Base-by-base conservation (phyloP, 2,113 vertebrate species). In the Mesembrinibis cayennensis region DNA sequence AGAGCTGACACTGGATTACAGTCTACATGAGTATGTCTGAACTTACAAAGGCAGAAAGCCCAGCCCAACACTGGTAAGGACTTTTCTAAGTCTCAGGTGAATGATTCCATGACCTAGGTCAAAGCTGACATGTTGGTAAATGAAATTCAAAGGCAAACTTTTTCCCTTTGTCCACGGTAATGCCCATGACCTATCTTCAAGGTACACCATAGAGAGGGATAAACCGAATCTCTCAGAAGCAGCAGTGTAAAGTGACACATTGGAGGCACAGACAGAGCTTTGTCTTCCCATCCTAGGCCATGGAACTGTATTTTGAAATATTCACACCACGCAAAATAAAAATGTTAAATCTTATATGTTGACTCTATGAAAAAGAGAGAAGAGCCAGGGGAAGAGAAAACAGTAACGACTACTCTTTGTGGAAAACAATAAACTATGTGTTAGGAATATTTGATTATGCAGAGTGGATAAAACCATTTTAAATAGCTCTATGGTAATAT, bases 311-410 rank as follows among this genome's bases (percentile, higher is more conserved):
- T n/a, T 87, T 74, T 84, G 42, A 84, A 84, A 70, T 61, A 77
- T 6, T 47, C 65, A 53, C 6, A 87, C 5, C 14, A 53, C 0
- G 2, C 12, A 72, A 69, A 91, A 90, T 25, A 58, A 71, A 82
- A 50, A 16, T 2, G 6, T 55, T 63, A 19, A 10, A 17, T n/a
- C 30, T 38, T 66, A 1, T 3, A 63, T 9, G 14, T 18, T 65
- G 26, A 38, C 36, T 67, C 20, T 4, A 66, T 2, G 8, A 59
- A 25, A 67, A 80, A 7, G 19, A 87, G 58, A 71, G 26, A 77
- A 0, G 0, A 86, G 47, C 3, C 14, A 19, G 0, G 0, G 21
- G 9, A 56, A 90, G 12, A 77, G 11, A 62, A 90, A 89, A 85
- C 2, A 3, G 19, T 27, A 82, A 38, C 0, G 0, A 42, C 20